These are phyloP conservation scores for Mamestra configurata DNA, from an alignment of 1,140 invertebrate genomes.

Conservation along the genomic window DNA sequence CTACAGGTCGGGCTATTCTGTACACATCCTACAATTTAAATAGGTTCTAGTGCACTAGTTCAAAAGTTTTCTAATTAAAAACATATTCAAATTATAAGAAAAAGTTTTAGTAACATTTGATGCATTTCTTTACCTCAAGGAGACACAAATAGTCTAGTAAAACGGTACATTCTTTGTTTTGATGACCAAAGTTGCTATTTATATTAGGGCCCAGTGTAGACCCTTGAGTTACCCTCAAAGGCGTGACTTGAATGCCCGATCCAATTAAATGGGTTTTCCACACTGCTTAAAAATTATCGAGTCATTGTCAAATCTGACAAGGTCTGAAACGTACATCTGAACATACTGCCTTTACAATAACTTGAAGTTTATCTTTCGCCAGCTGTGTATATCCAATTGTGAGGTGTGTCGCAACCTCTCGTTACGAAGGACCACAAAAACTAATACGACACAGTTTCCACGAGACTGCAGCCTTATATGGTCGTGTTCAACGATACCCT, in stretches of 20 bases:
- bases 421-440: constrained; percentile 59
- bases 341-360: neutral
- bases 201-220: too few relatives aligned
- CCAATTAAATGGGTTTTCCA: too few relatives aligned
- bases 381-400: constrained; percentile 39
- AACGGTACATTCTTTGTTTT: too few relatives aligned
- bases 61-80: too few relatives aligned
- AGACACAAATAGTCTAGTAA: too few relatives aligned
- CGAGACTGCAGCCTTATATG: constrained; percentile 67
- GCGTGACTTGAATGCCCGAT: neutral
- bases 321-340: neutral
- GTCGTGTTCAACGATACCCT: constrained; percentile 50
- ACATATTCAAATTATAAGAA: too few relatives aligned
- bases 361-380: neutral
- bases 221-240: too few relatives aligned
- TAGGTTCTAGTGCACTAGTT: neutral
- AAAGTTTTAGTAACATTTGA: too few relatives aligned
- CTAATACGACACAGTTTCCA: constrained; percentile 72
- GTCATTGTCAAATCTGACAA: neutral
- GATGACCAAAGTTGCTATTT: too few relatives aligned
- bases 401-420: constrained; percentile 53
- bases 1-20: neutral
- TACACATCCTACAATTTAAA: neutral
- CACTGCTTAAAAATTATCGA: neutral
- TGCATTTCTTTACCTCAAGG: too few relatives aligned